phyloP scores from a whole-genome alignment of 2,113 vertebrate genomes.

The Vidua chalybeata region DNA sequence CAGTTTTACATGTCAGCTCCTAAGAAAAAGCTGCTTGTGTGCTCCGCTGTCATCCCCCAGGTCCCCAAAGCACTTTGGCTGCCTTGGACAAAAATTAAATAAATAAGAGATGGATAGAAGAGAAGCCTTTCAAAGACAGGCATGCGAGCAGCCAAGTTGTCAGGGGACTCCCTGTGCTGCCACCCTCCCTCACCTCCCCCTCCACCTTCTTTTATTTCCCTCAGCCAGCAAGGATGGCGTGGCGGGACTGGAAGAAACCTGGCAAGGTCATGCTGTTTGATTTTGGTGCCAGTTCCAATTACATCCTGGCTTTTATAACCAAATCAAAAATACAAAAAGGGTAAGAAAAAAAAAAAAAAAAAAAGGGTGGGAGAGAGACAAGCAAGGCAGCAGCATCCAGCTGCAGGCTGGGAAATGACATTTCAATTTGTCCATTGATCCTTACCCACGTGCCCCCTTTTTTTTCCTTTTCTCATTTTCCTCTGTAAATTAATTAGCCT shows the following conservation, averaged over 20 bases:
- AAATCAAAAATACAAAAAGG: constrained; percentile 74
- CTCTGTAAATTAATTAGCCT: constrained; percentile 68
- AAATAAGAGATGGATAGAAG: not conserved
- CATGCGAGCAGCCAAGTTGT: not conserved
- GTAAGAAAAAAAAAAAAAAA: not conserved
- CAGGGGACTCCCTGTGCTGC: constrained; percentile 4
- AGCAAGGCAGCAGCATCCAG: constrained; percentile 48
- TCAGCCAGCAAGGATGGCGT: not conserved
- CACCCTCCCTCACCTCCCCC: not conserved
- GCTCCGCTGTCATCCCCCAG: not conserved
- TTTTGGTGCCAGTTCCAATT: constrained; percentile 80
- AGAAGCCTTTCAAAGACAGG: constrained; percentile 25
- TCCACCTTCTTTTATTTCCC: not conserved
- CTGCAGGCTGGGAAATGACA: constrained; percentile 68
- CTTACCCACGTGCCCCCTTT: fast-evolving
- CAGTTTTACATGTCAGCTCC: not conserved
- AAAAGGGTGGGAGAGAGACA: not conserved
- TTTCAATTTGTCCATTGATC: constrained; percentile 75
- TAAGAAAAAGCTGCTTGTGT: not conserved
- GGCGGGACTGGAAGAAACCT: constrained; percentile 63
- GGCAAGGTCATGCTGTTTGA: constrained; percentile 78
- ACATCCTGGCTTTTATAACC: constrained; percentile 75
- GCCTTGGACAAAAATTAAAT: constrained; percentile 40
- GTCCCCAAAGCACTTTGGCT: not conserved
- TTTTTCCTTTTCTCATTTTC: constrained; percentile 7